Base-by-base conservation (phyloP, 2,888 invertebrate species). In the Sinotaia quadrata region DNA sequence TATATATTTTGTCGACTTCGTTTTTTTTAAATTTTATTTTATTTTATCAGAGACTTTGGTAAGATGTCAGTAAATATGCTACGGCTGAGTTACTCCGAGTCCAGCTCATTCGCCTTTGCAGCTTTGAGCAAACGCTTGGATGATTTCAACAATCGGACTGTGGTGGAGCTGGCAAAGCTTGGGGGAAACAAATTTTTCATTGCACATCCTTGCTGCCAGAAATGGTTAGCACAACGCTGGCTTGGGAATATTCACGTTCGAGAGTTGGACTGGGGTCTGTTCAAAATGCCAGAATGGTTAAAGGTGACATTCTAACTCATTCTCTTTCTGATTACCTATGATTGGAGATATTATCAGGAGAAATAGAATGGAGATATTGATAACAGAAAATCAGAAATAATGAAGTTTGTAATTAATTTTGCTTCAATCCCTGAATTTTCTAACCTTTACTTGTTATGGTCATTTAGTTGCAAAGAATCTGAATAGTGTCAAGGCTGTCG, bases 121-220 rank as follows among this genome's bases (percentile, higher is more conserved):
- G 84, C 87, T 37, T 76, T 88, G 34, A 82, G 84, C 67, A 83
- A 85, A 57, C 81, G 81, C n/a, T 79, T 87, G 56, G 79, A 84
- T 0, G 87, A 87, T 67, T 88, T 86, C 81, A 85, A 84, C 71
- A 81, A 84, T 72, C 85, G 84, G 57, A 85, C 87, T 0, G 85
- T 85, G 1, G 85, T 88, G 24, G 88, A 88, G 74, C 83, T 88
- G 15, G 88, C 88, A 21, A 84, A 87, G 33, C 81, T 85, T 59
- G 85, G 87, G 3, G 83, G 87, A 60, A 87, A 87, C 76, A 83
- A 86, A 33, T 83, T 83, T 49, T 89, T 90, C 75, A 84, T 90
- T 36, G 88, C 90, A 4, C 90, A 90, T 75, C 89, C 89, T 7
- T 89, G 89, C 70, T 90, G 89, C 77, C 90, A 90, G 81, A 85